Conservation (phyloP, 2,888 invertebrate species). For the Hipparchia semele region DNA sequence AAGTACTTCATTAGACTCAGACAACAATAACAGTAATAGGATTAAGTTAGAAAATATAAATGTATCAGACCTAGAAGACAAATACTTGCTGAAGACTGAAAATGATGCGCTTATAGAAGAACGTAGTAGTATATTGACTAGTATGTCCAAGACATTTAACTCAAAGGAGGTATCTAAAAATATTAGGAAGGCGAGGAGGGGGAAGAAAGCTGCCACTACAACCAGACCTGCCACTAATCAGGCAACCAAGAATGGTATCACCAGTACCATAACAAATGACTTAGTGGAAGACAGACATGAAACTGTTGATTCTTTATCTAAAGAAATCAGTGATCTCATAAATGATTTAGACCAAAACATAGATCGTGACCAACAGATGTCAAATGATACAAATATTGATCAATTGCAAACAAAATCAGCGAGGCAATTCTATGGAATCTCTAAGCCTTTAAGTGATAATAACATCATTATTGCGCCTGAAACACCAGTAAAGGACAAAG, state of each 20-base stretch:
- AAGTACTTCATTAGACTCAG: slow-evolving; percentile 80
- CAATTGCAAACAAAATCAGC: slow-evolving; percentile 64
- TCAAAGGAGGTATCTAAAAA: slow-evolving; percentile 76
- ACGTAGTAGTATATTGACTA: slow-evolving; percentile 79
- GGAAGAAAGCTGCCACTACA: slow-evolving; percentile 69
- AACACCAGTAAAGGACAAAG: slow-evolving; percentile 71
- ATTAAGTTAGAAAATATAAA: slow-evolving; percentile 74
- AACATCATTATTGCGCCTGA: slow-evolving; percentile 63
- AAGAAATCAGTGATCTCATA: slow-evolving; percentile 77
- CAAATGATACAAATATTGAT: slow-evolving; percentile 49
- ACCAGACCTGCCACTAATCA: slow-evolving; percentile 47
- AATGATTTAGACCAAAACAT: slow-evolving; percentile 74
- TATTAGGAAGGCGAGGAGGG: slow-evolving; percentile 75
- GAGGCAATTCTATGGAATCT: slow-evolving; percentile 67
- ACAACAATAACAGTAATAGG: slow-evolving; percentile 83
- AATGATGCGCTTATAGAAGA: slow-evolving; percentile 80
- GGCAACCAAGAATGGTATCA: slow-evolving; percentile 47
- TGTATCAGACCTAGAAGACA: slow-evolving; percentile 82
- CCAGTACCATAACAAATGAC: slow-evolving; percentile 54
- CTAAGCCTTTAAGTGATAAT: slow-evolving; percentile 68
- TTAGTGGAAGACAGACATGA: slow-evolving; percentile 66
- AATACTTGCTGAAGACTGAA: slow-evolving; percentile 84
- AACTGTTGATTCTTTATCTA: slow-evolving; percentile 72
- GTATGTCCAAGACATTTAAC: slow-evolving; percentile 82
- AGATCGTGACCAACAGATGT: slow-evolving; percentile 62